A percentile compares a stretch with the other conserved stretches of the same genome.
phyloP scores from a whole-genome alignment of 1,140 invertebrate species.

The Eumeta japonica region DNA sequence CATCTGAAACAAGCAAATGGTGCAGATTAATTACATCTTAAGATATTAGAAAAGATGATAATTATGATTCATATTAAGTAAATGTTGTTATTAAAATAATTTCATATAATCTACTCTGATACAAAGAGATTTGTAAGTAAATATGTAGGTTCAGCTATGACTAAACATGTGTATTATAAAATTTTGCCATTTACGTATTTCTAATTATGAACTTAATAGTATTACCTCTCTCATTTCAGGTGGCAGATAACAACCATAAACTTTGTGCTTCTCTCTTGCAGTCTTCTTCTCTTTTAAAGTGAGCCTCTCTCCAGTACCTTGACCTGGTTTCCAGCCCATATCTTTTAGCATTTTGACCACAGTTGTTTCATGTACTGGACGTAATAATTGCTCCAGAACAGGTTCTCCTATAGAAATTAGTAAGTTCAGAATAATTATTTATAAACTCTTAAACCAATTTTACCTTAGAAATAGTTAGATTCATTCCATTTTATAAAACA shows the following conservation, averaged over 20 bases:
- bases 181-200: no score
- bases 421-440: slow-evolving; percentile 4
- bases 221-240: slow-evolving; percentile 41
- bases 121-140: no score
- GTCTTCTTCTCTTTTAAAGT: slow-evolving; percentile 62
- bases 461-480: no score
- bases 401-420: slow-evolving; percentile 66
- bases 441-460: no score
- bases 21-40: background rate
- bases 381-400: slow-evolving; percentile 76
- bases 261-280: slow-evolving; percentile 53
- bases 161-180: no score
- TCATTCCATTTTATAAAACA: no score
- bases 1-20: slow-evolving; percentile 9
- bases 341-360: slow-evolving; percentile 81
- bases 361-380: slow-evolving; percentile 81
- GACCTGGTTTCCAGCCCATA: slow-evolving; percentile 89
- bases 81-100: no score
- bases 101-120: no score
- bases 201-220: no score
- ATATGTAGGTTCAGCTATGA: no score
- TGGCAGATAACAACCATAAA: slow-evolving; percentile 72
- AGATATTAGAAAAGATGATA: background rate
- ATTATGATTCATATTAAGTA: no score
- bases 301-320: slow-evolving; percentile 81